These are phyloP conservation scores for Hartigia nigra DNA, from an alignment of 2,888 invertebrate genomes.

Conservation along the genomic window DNA sequence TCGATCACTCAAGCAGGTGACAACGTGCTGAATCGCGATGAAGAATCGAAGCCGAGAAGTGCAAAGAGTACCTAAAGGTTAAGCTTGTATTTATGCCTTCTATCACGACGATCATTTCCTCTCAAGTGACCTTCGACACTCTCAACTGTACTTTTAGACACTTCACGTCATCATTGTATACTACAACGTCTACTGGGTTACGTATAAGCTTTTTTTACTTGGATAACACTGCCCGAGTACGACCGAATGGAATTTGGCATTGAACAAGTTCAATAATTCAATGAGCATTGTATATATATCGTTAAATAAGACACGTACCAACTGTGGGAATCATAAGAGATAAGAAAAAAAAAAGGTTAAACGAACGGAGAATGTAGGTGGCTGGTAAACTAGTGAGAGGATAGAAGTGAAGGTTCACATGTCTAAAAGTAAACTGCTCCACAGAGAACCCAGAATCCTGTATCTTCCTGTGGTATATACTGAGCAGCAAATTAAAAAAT, in stretches of 20 bases:
- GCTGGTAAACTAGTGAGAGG: neutral
- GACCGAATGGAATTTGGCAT: neutral
- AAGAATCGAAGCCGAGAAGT: neutral
- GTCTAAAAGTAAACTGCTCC: neutral
- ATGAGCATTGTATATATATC: neutral
- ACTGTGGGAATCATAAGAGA: neutral
- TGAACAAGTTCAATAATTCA: neutral
- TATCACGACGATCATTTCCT: neutral
- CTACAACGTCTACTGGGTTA: neutral
- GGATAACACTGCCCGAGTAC: neutral
- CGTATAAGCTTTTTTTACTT: neutral
- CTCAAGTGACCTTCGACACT: neutral
- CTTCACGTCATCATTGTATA: neutral
- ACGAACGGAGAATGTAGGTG: neutral
- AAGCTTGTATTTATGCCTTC: neutral
- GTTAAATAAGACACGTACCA: neutral
- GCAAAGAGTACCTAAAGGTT: neutral
- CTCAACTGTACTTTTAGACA: neutral
- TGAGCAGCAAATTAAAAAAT: neutral
- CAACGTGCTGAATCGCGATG: constrained; percentile 5
- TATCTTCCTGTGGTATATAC: neutral
- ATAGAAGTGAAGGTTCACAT: neutral
- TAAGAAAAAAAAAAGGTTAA: neutral
- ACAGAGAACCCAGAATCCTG: neutral
- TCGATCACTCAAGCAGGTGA: neutral